A percentile compares a stretch with the other conserved stretches of the same genome.
These are phyloP conservation scores for Ligdia adustata DNA, from an alignment of 2,888 invertebrate genomes.

Conservation along the genomic window DNA sequence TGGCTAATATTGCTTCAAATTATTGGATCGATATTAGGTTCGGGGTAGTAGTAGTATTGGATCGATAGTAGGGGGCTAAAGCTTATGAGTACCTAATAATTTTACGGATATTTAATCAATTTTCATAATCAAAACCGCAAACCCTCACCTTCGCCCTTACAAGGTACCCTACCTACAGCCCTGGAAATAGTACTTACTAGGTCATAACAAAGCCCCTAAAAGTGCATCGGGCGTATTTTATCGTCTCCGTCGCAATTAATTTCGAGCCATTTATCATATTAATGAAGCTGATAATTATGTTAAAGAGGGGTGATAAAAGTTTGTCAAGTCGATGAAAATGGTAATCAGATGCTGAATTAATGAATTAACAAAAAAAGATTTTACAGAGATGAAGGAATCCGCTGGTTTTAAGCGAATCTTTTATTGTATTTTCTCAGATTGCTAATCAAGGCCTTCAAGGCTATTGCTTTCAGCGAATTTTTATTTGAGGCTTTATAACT, in stretches of 20 bases:
- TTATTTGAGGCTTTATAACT: no score
- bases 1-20: no score
- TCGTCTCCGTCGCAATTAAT: slow-evolving; percentile 30
- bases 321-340: slow-evolving; percentile 26
- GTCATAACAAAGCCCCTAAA: slow-evolving; percentile 3
- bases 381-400: slow-evolving; percentile 1
- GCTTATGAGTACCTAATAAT: no score
- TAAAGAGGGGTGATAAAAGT: slow-evolving; percentile 24
- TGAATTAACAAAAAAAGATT: slow-evolving; percentile 19
- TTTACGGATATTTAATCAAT: no score
- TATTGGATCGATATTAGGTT: no score
- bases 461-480: no score
- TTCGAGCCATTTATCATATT: slow-evolving; percentile 41
- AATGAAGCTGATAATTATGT: slow-evolving; percentile 39
- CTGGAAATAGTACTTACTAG: slow-evolving; percentile 1
- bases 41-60: no score
- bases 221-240: slow-evolving; percentile 13
- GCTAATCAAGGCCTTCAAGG: not conserved
- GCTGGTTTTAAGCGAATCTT: slow-evolving; percentile 1
- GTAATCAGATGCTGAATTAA: slow-evolving; percentile 24
- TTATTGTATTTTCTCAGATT: not conserved
- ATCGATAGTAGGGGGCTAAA: no score
- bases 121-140: no score
- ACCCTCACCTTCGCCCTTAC: no score
- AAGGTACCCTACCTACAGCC: no score